Evolutionary conservation across 2,797 vertebrate genomes (phyloP), one percentile per base, ranked within the genome.

Genomic region (Chromis chromis): DNA sequence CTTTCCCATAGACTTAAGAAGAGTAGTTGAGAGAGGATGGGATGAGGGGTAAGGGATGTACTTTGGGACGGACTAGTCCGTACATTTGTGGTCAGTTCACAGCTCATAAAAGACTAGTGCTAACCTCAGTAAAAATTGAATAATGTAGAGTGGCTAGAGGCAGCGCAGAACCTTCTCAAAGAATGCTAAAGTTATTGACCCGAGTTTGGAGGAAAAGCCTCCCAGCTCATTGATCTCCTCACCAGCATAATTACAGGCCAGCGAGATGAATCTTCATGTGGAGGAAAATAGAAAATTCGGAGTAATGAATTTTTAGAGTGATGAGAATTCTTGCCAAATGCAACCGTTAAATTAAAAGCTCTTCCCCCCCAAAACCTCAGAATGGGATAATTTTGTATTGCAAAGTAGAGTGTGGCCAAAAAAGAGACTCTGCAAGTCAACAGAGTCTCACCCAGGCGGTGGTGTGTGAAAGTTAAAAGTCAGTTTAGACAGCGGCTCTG

Each of bases 11-110:
- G 91, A 93, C 90, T 93, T 90, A 83, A 86, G 90, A 91, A 72
- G 85, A 87, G 87, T 64, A 87, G 85, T n/a, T 88, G 84, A 91
- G 87, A 84, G 83, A 70, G 73, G 89, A 88, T 86, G 84, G 84
- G 89, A 88, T 91, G 88, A 84, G 76, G 79, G 76, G 85, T 87
- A 89, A 86, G 88, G 84, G 86, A 85, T 87, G 90, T 88, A 76
- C 90, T 92, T 92, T 91, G 91, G 91, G 91, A 91, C 57, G 55
- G 89, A 88, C 82, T 81, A 79, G 85, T 86, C 73, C 70, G 83
- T 92, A 93, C 90, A 91, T 94, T 94, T 94, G 94, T 89, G 94
- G 94, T 94, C 92, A 94, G 89, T 94, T 94, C 91, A 90, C 93
- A 94, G 94, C 91, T 94, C 94, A 92, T 95, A 93, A 94, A 93